Base-by-base conservation (phyloP, 2,888 invertebrate genomes). In the Tinea trinotella region DNA sequence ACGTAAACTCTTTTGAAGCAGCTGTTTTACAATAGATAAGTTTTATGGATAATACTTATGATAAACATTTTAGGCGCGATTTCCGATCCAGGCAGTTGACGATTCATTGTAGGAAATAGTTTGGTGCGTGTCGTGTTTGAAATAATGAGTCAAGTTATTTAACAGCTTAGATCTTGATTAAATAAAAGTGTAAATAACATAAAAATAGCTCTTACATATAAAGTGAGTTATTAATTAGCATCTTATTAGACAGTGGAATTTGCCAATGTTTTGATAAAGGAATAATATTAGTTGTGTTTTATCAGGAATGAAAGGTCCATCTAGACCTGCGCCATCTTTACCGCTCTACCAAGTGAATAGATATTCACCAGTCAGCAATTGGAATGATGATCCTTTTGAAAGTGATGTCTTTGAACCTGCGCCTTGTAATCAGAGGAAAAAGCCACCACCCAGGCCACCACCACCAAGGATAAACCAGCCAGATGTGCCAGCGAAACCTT, bases 401-500 rank as follows among this genome's bases (percentile, higher is more conserved):
- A 71, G 81, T 35, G 84, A 87, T 69, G 71, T 85, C 0, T 85
- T 88, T 67, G 85, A 84, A 56, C 80, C 83, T 24, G 73, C 69
- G 35, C 80, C 82, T 55, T 71, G 65, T 59, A 62, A 68, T 17
- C 87, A 88, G 58, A 92, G 90, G 70, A 92, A 90, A 65, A 90
- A 90, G 67, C 91, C 92, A 24, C 92, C 92, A 2, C 92, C 92
- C 3, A 76, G 92, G 30, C 92, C 92, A 3, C 92, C 92, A 55
- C 92, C 92, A 57, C 92, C 92, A 1, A 89, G 88, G 67, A 64
- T 58, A 19, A 81, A 67, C 61, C 75, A 75, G 54, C 77, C 72
- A 59, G 87, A 81, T 62, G 58, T 77, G 56, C 87, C 72, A 62
- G 74, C 62, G 59, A 89, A 80, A 68, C 88, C 88, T 62, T 81